Evolutionary conservation across 2,888 invertebrate species (phyloP), one percentile per base, ranked within the genome.

Genomic region (Limulus polyphemus): DNA sequence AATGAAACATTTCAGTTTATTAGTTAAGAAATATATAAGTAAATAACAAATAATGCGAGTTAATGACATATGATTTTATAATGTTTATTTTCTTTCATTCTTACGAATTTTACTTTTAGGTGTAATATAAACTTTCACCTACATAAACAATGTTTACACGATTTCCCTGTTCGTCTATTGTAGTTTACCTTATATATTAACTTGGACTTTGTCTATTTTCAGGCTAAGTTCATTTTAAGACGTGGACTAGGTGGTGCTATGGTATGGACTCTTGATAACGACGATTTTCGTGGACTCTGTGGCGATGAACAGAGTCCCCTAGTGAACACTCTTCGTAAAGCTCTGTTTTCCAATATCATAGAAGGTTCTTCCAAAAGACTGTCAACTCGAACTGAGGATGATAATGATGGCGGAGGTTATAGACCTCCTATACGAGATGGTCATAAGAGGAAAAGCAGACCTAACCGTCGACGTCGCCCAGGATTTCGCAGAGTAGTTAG

Each of bases 191-290:
- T 32, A 5, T 32, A 32, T 32, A 32, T 7, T n/a, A 3, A 14
- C 51, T 50, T 9, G 13, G 14, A 50, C 9, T 14, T 7, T 50
- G 14, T 14, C 2, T 50, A 50, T n/a, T 61, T 55, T 14, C 56
- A 65, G 65, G 85, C 89, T 0, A 83, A 85, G 72, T 93, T 90
- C 73, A 92, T 90, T 1, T 87, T 85, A 47, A 85, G 89, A 65
- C 86, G 88, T 69, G 84, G 85, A 59, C 81, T 93, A 47, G 93
- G 92, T 70, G 93, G 93, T 32, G 89, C 89, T 58, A 90, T 90
- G 90, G 88, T 89, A 77, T 90, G 90, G 90, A 88, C 92, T 0
- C 87, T 93, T 70, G 93, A 93, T 77, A 93, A 91, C 75, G 93
- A 94, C 68, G 93, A 94, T 74, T 93, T 93, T 80, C 83, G 92